Evolutionary conservation across 2,888 invertebrate species (phyloP).

Genomic region (Hypomecis punctinalis): DNA sequence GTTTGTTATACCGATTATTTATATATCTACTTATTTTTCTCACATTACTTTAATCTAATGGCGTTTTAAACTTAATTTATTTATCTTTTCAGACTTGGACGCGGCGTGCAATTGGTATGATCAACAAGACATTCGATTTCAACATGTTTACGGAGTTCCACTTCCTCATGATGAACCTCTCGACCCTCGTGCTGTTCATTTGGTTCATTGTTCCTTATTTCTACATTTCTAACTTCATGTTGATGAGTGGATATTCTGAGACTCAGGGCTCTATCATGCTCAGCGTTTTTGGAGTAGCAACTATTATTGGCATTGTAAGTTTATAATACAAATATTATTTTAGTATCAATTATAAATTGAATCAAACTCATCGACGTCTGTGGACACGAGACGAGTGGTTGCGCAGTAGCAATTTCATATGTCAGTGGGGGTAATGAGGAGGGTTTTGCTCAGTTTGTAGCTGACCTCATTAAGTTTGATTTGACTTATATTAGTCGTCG

Average conservation of each 20-base stretch:
- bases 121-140: conserved; percentile 92
- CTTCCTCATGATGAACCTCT: conserved; percentile 93
- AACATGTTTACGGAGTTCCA: conserved; percentile 93
- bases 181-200: conserved; percentile 95
- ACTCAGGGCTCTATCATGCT: conserved; percentile 90
- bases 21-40: not conserved
- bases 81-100: conserved; percentile 88
- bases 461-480: too few species aligned
- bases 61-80: not conserved
- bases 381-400: too few species aligned
- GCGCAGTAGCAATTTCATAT: too few species aligned
- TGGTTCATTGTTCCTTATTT: conserved; percentile 98
- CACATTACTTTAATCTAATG: too few species aligned
- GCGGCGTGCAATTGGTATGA: conserved; percentile 86
- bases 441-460: too few species aligned
- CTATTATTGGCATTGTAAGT: conserved; percentile 95
- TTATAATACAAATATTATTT: too few species aligned
- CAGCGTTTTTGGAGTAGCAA: conserved; percentile 94
- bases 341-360: too few species aligned
- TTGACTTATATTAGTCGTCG: too few species aligned
- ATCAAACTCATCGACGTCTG: too few species aligned
- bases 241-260: conserved; percentile 85
- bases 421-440: too few species aligned
- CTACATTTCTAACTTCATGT: conserved; percentile 94
- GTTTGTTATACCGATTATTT: too few species aligned